Evolutionary conservation across 2,888 invertebrate species (phyloP), one percentile per base, ranked within the genome.

Genomic region (Byasa hedistus): DNA sequence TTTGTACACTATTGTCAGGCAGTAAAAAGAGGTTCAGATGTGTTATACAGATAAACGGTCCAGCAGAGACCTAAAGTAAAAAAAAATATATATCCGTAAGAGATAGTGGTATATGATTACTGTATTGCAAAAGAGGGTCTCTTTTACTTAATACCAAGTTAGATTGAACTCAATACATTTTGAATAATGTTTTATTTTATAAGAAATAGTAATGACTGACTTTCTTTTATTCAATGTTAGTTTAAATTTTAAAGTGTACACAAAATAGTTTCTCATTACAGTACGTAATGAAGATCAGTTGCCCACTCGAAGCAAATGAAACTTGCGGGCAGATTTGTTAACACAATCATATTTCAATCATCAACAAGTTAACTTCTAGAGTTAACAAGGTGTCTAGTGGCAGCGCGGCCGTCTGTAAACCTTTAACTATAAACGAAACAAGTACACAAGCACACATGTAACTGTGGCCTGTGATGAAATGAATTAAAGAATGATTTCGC

Each of bases 321-420:
- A 22, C 54, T n/a, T 55, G 44, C 48, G 8, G 32, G 24, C 56
- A 63, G 56, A 63, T 54, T 60, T 57, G 60, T 59, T 63, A 51
- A 64, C 64, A 77, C 76, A 76, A 78, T 71, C 76, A 75, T 82
- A 76, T 76, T 80, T 75, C 74, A 80, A 78, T 75, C 77, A 76
- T 76, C 79, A 79, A 82, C 83, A 80, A 77, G 76, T 79, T 77
- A 75, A 82, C 80, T 82, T 79, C 83, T 84, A 86, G 86, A 84
- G 85, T 86, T 84, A 88, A 88, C 88, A 86, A 85, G 84, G 86
- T 87, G 84, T 88, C 85, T 86, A 82, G 80, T 87, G 80, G 79
- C 83, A 80, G 75, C 75, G 69, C 72, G 76, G 71, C 70, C 71
- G 68, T 64, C 69, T 67, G 61, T 65, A 48, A 32, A 36, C 22